A percentile compares a stretch with the other conserved stretches of the same genome.
These are phyloP conservation scores for Hydropsyche betteni DNA, from an alignment of 2,888 invertebrate species.

Conservation along the genomic window DNA sequence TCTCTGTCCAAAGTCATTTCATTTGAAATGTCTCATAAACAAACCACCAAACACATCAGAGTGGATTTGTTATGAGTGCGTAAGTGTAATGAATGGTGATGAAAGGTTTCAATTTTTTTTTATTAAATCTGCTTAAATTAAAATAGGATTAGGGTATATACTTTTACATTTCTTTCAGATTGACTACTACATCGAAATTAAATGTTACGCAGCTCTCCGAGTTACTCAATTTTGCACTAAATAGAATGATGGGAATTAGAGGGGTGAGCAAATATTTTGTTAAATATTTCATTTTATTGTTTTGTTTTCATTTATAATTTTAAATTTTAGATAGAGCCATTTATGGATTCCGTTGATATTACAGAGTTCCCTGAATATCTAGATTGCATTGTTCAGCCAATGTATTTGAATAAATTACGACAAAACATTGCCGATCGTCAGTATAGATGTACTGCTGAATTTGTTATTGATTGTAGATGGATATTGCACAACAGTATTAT, in stretches of 20 bases:
- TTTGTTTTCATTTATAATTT: constrained; percentile 35
- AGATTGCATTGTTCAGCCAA: constrained; percentile 86
- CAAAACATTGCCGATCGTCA: constrained; percentile 77
- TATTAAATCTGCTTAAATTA: neutral
- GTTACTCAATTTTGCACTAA: constrained; percentile 80
- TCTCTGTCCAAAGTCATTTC: constrained; percentile 86
- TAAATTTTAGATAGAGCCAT: constrained; percentile 76
- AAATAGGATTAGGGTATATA: too few species aligned
- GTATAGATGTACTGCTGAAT: constrained; percentile 89
- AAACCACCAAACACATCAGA: constrained; percentile 2
- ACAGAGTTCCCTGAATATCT: constrained; percentile 77
- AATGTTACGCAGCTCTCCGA: constrained; percentile 76
- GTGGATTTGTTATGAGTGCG: constrained; percentile 92
- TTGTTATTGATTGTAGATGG: constrained; percentile 92
- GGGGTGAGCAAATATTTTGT: constrained; percentile 71
- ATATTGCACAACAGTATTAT: constrained; percentile 92
- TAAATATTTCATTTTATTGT: constrained; percentile 37
- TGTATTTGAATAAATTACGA: constrained; percentile 81
- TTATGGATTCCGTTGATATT: constrained; percentile 78
- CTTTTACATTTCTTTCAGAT: too few species aligned
- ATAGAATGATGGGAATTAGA: constrained; percentile 80
- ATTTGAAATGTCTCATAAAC: constrained; percentile 75
- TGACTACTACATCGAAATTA: too few species aligned
- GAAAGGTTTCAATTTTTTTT: constrained; percentile 53
- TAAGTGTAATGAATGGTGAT: constrained; percentile 75